A percentile compares a stretch with the other conserved stretches of the same genome.
Conservation (phyloP, 1,140 invertebrate genomes). For the Bombus superbus region DNA sequence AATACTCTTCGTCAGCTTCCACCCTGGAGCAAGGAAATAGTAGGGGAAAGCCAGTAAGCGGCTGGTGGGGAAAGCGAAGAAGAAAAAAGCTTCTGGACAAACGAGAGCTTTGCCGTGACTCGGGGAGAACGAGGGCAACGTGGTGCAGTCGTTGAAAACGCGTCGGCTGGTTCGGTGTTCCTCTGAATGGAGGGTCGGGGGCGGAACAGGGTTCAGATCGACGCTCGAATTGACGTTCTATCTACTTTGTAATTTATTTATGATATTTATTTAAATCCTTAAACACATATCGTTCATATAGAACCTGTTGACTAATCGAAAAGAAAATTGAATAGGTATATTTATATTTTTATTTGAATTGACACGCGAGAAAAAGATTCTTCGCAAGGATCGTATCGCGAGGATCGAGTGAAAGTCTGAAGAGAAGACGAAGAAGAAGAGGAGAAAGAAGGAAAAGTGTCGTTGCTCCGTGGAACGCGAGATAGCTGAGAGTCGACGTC, state of each 20-base stretch:
- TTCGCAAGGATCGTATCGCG: neutral
- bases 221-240: neutral
- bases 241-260: slow-evolving; percentile 48
- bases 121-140: slow-evolving; percentile 26
- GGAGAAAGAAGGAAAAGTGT: slow-evolving; percentile 52
- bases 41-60: slow-evolving; percentile 30
- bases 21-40: slow-evolving; percentile 11
- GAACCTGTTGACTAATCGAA: too few species aligned
- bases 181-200: slow-evolving; percentile 35
- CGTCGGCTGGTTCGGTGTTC: slow-evolving; percentile 54
- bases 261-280: slow-evolving; percentile 40
- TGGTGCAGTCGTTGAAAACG: slow-evolving; percentile 61
- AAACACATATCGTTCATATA: too few species aligned
- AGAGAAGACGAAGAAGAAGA: slow-evolving; percentile 14
- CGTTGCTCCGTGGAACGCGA: slow-evolving; percentile 47
- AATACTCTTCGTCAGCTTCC: neutral
- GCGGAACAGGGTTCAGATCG: neutral
- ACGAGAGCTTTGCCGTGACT: slow-evolving; percentile 49
- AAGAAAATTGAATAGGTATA: neutral
- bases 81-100: slow-evolving; percentile 40
- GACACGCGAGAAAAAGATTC: neutral
- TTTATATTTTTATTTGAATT: slow-evolving; percentile 7
- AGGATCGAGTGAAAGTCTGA: neutral
- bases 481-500: slow-evolving; percentile 62
- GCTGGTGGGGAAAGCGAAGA: slow-evolving; percentile 44